These are phyloP conservation scores for Aurelia aurita DNA, from an alignment of 30 jellyfish, hydroid and myxozoan species.

Conservation along the genomic window DNA sequence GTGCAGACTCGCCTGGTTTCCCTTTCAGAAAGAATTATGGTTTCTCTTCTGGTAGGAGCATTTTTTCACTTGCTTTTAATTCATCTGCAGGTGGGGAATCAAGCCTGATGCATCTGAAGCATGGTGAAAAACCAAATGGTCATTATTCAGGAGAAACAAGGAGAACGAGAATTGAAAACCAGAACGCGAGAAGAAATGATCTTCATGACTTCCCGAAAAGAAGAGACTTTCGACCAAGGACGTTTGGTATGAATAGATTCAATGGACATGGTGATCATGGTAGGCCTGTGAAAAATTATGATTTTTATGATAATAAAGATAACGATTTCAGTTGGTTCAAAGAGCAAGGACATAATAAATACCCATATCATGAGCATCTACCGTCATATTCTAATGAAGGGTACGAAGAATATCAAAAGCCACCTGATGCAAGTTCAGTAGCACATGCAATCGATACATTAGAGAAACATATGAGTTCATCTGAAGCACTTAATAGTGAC, in stretches of 20 bases:
- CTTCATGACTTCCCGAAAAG: no score
- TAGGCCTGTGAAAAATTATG: conserved; percentile 43
- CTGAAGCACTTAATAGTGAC: conserved; percentile 51
- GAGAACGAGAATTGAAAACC: no score
- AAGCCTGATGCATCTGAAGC: no score
- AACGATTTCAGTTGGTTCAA: conserved; percentile 44
- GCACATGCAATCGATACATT: conserved; percentile 39
- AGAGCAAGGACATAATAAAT: conserved; percentile 34
- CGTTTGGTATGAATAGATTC: conserved; percentile 1
- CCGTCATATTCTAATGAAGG: conserved; percentile 40
- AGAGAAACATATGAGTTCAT: conserved; percentile 39
- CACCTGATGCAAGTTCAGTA: conserved; percentile 32
- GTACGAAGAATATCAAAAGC: conserved; percentile 32
- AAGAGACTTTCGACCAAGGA: no score
- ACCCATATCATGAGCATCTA: conserved; percentile 20
- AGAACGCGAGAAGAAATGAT: no score
- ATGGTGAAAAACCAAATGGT: no score
- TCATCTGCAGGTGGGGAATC: no score
- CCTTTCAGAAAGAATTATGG: no score
- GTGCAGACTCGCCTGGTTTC: no score
- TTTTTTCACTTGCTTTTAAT: no score
- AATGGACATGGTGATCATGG: background rate
- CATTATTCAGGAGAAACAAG: no score
- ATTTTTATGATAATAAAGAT: conserved; percentile 43
- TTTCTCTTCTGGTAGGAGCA: no score